Evolutionary conservation across 1,140 invertebrate species (phyloP).

Genomic region (Pentalonia nigronervosa): DNA sequence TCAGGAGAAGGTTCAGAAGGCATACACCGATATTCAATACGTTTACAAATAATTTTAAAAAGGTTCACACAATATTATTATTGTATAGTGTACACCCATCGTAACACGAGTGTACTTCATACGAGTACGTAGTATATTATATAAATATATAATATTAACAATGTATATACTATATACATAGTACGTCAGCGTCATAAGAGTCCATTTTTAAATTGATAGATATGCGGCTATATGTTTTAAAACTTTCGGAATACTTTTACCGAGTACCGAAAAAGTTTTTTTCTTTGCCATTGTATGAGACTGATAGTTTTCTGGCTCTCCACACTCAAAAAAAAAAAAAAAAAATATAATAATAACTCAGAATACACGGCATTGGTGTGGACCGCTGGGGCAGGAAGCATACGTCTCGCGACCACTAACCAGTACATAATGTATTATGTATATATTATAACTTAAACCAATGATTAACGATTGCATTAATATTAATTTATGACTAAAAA

Average conservation of each 20-base stretch:
- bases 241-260: slow-evolving; percentile 2
- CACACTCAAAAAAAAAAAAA: not conserved
- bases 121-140: not conserved
- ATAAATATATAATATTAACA: no score
- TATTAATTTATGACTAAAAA: not conserved
- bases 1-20: not conserved
- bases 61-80: not conserved
- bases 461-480: not conserved
- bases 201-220: slow-evolving; percentile 9
- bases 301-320: not conserved
- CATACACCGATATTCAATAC: not conserved
- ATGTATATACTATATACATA: no score
- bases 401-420: not conserved
- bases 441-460: not conserved
- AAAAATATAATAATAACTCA: not conserved
- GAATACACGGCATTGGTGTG: not conserved
- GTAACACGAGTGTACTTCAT: not conserved
- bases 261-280: not conserved
- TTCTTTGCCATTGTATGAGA: not conserved
- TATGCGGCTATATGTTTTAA: not conserved
- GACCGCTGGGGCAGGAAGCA: not conserved
- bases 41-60: not conserved
- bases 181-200: not conserved
- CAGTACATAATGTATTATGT: not conserved
- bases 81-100: not conserved